Base-by-base conservation (phyloP, 2,888 invertebrate species). In the Zaprionus obscuricornis region DNA sequence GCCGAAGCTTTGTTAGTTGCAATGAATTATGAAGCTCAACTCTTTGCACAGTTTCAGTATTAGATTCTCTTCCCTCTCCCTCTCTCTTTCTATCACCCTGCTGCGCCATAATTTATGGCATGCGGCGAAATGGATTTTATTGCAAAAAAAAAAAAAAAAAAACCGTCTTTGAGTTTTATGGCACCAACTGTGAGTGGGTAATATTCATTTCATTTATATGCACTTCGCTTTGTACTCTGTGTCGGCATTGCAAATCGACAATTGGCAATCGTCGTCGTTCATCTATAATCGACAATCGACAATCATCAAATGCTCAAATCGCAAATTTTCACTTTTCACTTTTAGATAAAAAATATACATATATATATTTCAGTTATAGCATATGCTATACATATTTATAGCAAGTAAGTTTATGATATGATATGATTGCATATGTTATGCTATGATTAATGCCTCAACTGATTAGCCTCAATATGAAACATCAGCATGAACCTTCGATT, bases 81-180 rank as follows among this genome's bases (percentile, higher is more conserved):
- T 34, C 27, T 5, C 24, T 14, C 42, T 18, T 27, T 33, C 17
- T 22, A 46, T 24, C 14, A 24, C 36, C 55, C 58, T 40, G 54
- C 63, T 57, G 70, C 40, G 57, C 47, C 81, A 73, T 77, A 79
- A 87, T 87, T 87, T 88, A 88, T 77, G 76, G 72, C 78, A 87
- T 77, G 84, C 87, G 78, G 86, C 75, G 82, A 81, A 87, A 81
- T 78, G 78, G 78, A 57, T 85, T 87, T 87, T 87, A 87, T 87
- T 84, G 81, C 88, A 85, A 75, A 83, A 66, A 42, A 40, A 11
- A 20, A 34, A 34, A 10, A 33, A 33, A 33, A 33, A 10, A 33
- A 83, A 81, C 69, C 87, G 72, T 79, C 72, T 85, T 85, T 66
- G 74, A 71, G 73, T 76, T 86, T n/a, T 79, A 85, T 68, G 79